Evolutionary conservation across 2,797 vertebrate species (phyloP).

Genomic region (Etheostoma perlongum): DNA sequence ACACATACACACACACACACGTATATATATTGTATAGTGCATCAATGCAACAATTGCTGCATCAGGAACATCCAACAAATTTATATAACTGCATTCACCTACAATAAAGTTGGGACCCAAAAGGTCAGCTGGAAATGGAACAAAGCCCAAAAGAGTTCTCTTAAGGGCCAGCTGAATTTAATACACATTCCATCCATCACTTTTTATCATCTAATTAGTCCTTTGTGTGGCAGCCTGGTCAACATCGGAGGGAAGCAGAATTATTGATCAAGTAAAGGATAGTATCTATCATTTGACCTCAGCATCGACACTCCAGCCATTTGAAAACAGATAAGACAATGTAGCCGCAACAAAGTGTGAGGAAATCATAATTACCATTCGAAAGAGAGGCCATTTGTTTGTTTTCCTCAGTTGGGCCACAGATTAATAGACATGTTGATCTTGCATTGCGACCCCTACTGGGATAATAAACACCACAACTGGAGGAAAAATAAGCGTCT

Average conservation of each 20-base stretch:
- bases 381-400: constrained; percentile 53
- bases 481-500: background rate
- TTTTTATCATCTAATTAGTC: constrained; percentile 99
- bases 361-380: constrained; percentile 63
- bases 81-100: constrained; percentile 85
- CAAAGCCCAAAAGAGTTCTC: constrained; percentile 89
- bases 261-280: constrained; percentile 93
- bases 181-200: constrained; percentile 98
- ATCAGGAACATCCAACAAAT: constrained; percentile 90
- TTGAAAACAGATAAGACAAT: constrained; percentile 76
- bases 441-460: background rate
- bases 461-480: background rate
- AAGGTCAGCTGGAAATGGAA: constrained; percentile 93
- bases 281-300: constrained; percentile 91
- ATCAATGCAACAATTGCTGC: constrained; percentile 71
- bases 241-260: constrained; percentile 86
- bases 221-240: constrained; percentile 89
- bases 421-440: constrained; percentile 43
- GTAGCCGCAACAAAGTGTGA: constrained; percentile 69
- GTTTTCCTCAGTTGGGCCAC: constrained; percentile 45
- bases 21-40: background rate
- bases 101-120: constrained; percentile 92
- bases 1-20: too few relatives aligned
- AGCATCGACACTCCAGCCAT: constrained; percentile 53
- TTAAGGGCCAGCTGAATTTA: constrained; percentile 89